Conservation (phyloP, 2,888 invertebrate genomes). For the Heliconius sara region DNA sequence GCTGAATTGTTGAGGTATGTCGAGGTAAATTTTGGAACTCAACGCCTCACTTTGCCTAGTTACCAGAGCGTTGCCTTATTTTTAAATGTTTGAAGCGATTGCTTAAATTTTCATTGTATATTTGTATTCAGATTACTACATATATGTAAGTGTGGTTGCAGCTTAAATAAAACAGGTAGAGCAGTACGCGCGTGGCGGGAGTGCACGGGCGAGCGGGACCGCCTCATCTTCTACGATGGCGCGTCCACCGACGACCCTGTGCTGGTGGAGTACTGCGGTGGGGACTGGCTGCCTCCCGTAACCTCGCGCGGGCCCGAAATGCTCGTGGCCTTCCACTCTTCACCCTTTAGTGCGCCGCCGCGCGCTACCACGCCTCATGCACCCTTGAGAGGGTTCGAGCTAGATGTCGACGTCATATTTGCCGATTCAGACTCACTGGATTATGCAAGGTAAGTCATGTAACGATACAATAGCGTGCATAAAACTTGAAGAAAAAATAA, state of each 20-base stretch:
- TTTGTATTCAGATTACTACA: background rate
- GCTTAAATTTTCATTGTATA: background rate
- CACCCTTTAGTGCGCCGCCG: slow-evolving; percentile 91
- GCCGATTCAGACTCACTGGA: slow-evolving; percentile 94
- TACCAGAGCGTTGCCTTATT: background rate
- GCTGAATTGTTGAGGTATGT: too few relatives aligned
- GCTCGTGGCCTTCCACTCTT: slow-evolving; percentile 94
- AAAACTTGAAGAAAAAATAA: background rate
- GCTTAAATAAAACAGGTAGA: slow-evolving; percentile 88
- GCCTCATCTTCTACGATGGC: slow-evolving; percentile 94
- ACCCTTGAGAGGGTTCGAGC: slow-evolving; percentile 91
- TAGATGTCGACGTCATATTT: slow-evolving; percentile 93
- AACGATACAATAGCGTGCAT: too few relatives aligned
- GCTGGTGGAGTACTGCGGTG: slow-evolving; percentile 94
- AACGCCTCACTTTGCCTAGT: too few relatives aligned
- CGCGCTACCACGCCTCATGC: slow-evolving; percentile 85
- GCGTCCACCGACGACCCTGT: slow-evolving; percentile 92
- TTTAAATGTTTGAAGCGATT: background rate
- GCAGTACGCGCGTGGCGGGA: slow-evolving; percentile 92
- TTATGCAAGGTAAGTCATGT: slow-evolving; percentile 84
- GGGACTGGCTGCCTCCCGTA: slow-evolving; percentile 92
- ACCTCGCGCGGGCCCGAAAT: slow-evolving; percentile 89
- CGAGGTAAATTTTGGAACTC: too few relatives aligned
- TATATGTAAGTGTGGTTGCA: slow-evolving; percentile 50
- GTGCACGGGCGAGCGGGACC: slow-evolving; percentile 92